These are phyloP conservation scores for Eupeodes corollae DNA, from an alignment of 1,140 invertebrate genomes.

Conservation along the genomic window DNA sequence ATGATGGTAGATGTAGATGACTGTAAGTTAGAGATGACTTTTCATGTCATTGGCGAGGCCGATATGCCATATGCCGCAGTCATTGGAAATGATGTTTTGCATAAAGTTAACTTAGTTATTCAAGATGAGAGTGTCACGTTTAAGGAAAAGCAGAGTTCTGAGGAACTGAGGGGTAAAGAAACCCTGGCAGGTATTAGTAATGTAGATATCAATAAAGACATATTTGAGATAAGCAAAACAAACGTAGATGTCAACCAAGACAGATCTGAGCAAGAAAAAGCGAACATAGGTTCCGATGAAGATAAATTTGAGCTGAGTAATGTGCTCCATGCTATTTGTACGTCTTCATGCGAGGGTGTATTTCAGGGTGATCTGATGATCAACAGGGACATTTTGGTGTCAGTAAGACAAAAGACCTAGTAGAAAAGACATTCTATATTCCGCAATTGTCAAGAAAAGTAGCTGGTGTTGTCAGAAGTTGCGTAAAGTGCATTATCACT, in stretches of 20 bases:
- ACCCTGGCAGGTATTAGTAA: neutral
- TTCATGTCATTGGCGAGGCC: neutral
- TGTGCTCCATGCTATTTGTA: neutral
- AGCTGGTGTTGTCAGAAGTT: constrained; percentile 20
- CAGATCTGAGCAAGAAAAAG: neutral
- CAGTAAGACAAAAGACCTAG: constrained; percentile 13
- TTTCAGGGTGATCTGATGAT: no score
- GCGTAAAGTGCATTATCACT: constrained; percentile 25
- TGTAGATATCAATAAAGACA: no score
- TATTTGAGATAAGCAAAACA: no score
- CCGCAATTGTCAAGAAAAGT: constrained; percentile 24
- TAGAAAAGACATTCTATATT: constrained; percentile 37
- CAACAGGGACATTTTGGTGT: constrained; percentile 11
- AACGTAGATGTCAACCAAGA: neutral
- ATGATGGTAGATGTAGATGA: neutral
- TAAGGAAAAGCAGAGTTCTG: neutral
- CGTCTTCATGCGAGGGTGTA: no score
- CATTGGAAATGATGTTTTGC: neutral
- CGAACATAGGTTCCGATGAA: no score
- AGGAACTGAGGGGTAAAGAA: neutral
- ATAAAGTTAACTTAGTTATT: neutral
- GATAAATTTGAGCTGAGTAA: neutral
- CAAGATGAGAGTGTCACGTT: neutral
- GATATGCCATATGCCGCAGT: neutral
- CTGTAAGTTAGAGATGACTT: neutral